These are phyloP conservation scores for Halocynthia roretzi DNA, from an alignment of 23 tunicate genomes.

Conservation along the genomic window DNA sequence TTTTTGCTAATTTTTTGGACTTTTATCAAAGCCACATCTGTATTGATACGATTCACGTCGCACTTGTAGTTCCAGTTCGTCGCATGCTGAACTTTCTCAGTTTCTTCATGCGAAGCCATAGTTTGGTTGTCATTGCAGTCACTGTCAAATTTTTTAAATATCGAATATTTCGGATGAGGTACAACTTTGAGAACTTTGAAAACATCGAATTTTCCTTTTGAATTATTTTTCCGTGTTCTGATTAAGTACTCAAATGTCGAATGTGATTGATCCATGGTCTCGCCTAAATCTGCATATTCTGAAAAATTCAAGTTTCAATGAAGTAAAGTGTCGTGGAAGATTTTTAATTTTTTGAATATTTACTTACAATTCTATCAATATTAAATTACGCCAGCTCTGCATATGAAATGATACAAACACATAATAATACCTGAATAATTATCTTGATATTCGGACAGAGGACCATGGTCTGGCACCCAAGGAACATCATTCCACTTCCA, in stretches of 20 bases:
- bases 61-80: not conserved
- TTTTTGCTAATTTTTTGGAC: constrained; percentile 32
- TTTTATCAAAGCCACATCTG: constrained; percentile 56
- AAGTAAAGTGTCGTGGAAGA: not conserved
- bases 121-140: not conserved
- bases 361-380: too few species aligned
- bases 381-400: too few species aligned
- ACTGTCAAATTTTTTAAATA: not conserved
- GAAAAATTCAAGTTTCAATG: not conserved
- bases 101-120: not conserved
- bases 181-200: constrained; percentile 20
- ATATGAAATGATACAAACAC: too few species aligned
- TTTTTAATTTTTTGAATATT: too few species aligned
- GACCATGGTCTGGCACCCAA: too few species aligned
- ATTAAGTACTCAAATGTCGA: constrained; percentile 15
- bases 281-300: constrained; percentile 3
- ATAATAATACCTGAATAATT: too few species aligned
- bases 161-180: constrained; percentile 16
- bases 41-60: constrained; percentile 17
- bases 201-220: not conserved
- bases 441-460: too few species aligned
- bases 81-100: not conserved
- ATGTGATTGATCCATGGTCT: constrained; percentile 10
- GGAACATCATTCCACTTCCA: too few species aligned
- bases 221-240: not conserved